Conservation (phyloP, 2,113 vertebrate species). For the Atherinomorus stipes region DNA sequence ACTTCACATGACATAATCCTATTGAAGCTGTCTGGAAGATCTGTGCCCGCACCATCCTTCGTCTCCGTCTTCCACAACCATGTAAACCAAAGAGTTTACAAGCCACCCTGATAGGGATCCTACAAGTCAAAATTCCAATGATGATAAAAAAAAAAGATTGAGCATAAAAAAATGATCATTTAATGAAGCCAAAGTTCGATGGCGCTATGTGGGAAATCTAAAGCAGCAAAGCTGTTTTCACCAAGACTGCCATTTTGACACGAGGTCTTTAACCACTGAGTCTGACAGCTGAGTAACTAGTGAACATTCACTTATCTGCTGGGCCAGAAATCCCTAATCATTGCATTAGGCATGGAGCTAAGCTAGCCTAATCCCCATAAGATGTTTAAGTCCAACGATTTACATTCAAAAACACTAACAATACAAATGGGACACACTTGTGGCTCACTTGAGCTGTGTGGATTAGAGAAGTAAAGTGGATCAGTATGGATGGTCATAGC, state of each 20-base stretch:
- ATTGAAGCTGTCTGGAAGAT: no score
- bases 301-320: slow-evolving; percentile 81
- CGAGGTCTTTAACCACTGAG: slow-evolving; percentile 65
- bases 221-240: slow-evolving; percentile 26
- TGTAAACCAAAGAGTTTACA: no score
- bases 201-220: not conserved
- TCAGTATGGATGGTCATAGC: slow-evolving; percentile 59
- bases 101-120: no score
- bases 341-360: slow-evolving; percentile 80
- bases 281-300: slow-evolving; percentile 70
- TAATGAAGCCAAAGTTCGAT: not conserved
- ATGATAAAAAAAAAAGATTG: not conserved
- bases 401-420: slow-evolving; percentile 77
- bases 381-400: slow-evolving; percentile 79
- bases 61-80: no score
- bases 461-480: slow-evolving; percentile 75
- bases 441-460: slow-evolving; percentile 68
- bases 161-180: no score
- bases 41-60: no score
- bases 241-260: slow-evolving; percentile 62
- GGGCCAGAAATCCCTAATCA: slow-evolving; percentile 83
- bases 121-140: not conserved
- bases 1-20: no score
- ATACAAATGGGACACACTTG: slow-evolving; percentile 77
- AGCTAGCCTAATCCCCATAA: slow-evolving; percentile 81